Conservation (phyloP, 1,140 invertebrate genomes). For the Zaprionus tsacasi region DNA sequence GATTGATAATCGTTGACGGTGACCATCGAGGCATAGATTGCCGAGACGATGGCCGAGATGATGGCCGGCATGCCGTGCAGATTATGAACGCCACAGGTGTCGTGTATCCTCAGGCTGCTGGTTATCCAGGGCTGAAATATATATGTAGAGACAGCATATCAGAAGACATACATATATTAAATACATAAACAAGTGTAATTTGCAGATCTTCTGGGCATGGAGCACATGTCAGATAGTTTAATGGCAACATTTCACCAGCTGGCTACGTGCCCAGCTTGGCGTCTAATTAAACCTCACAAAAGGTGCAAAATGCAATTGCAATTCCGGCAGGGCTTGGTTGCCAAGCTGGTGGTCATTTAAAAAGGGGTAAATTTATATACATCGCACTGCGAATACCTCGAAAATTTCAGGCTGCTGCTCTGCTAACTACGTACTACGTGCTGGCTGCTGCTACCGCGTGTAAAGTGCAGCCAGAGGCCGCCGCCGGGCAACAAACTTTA, state of each 20-base stretch:
- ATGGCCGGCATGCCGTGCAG: slow-evolving; percentile 98
- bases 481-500: slow-evolving; percentile 77
- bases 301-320: slow-evolving; percentile 31
- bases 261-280: not conserved
- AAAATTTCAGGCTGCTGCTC: slow-evolving; percentile 2
- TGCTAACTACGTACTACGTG: slow-evolving; percentile 8
- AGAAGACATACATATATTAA: slow-evolving; percentile 19
- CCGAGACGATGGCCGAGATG: slow-evolving; percentile 91
- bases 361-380: slow-evolving; percentile 55
- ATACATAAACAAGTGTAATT: slow-evolving; percentile 6
- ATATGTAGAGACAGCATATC: slow-evolving; percentile 28
- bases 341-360: slow-evolving; percentile 22
- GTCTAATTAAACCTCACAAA: slow-evolving; percentile 41
- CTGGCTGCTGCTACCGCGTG: not conserved
- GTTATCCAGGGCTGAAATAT: slow-evolving; percentile 89
- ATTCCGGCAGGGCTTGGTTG: slow-evolving; percentile 1
- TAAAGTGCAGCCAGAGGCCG: slow-evolving; percentile 15
- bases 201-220: not conserved
- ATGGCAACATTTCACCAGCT: not conserved
- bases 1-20: slow-evolving; percentile 85
- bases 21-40: slow-evolving; percentile 90
- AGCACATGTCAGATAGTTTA: not conserved
- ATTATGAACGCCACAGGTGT: slow-evolving; percentile 98
- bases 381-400: slow-evolving; percentile 12
- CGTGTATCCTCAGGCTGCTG: slow-evolving; percentile 90